A percentile compares a stretch with the other conserved stretches of the same genome.
Evolutionary conservation across 2,888 invertebrate species (phyloP).

Genomic region (Leptopterna dolabrata): DNA sequence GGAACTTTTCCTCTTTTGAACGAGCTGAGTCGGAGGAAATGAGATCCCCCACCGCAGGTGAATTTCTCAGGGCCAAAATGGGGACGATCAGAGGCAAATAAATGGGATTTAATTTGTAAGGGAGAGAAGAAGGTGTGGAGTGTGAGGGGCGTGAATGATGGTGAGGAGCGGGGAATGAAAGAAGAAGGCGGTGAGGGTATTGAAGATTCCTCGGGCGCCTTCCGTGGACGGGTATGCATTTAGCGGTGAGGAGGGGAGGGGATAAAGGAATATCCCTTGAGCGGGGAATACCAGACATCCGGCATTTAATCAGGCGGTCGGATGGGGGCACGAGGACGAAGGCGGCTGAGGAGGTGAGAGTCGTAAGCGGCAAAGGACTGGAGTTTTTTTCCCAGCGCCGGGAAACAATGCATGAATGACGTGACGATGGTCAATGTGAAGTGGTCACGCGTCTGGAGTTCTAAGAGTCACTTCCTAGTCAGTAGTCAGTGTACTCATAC

Average conservation of each 20-base stretch:
- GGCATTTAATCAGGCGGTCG: slow-evolving; percentile 24
- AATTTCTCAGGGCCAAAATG: not conserved
- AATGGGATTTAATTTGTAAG: slow-evolving; percentile 35
- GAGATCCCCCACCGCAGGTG: not conserved
- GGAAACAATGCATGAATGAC: no score
- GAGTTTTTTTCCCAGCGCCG: no score
- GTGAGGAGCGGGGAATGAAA: no score
- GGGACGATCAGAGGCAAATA: not conserved
- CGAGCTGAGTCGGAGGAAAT: not conserved
- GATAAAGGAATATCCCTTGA: slow-evolving; percentile 21
- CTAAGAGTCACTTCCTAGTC: no score
- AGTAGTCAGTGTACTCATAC: no score
- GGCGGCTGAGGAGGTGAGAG: not conserved
- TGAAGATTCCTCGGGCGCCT: slow-evolving; percentile 12
- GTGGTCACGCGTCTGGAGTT: no score
- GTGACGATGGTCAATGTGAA: no score
- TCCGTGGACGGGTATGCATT: not conserved
- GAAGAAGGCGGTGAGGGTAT: not conserved
- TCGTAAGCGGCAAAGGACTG: no score
- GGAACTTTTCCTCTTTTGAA: not conserved
- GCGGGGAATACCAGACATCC: slow-evolving; percentile 19
- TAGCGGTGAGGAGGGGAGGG: not conserved
- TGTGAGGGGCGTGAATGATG: no score
- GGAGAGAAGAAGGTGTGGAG: not conserved
- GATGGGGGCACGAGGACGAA: not conserved